Evolutionary conservation across 2,797 vertebrate species (phyloP).

Genomic region (Ispidina lecontei): DNA sequence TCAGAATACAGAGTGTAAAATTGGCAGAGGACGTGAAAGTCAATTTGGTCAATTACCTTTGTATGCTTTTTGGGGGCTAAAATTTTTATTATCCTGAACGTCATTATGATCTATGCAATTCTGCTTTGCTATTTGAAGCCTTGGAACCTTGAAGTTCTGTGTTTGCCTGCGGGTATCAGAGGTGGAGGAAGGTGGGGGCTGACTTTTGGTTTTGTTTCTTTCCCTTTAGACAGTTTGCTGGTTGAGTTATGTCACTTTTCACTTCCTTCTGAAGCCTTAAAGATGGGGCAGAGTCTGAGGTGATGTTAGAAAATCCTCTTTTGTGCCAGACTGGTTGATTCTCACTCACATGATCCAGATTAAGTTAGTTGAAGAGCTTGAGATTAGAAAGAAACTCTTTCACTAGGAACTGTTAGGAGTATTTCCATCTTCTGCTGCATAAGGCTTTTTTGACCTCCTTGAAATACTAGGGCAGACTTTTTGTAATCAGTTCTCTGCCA

Average conservation of each 20-base stretch:
- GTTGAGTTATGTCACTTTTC: neutral
- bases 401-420: neutral
- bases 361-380: neutral
- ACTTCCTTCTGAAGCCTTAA: neutral
- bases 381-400: neutral
- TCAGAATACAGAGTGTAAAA: neutral
- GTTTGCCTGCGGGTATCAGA: neutral
- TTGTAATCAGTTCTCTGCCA: neutral
- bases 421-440: neutral
- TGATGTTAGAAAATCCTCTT: neutral
- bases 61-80: neutral
- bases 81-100: neutral
- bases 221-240: neutral
- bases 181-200: rapidly evolving
- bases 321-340: neutral
- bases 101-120: neutral
- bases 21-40: neutral
- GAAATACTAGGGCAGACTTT: neutral
- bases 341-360: neutral
- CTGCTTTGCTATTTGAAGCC: neutral
- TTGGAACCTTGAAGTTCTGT: neutral
- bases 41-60: neutral
- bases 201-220: conserved; percentile 2
- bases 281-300: neutral
- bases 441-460: neutral